Conservation (phyloP, 2,888 invertebrate genomes). For the Agriopis marginaria region DNA sequence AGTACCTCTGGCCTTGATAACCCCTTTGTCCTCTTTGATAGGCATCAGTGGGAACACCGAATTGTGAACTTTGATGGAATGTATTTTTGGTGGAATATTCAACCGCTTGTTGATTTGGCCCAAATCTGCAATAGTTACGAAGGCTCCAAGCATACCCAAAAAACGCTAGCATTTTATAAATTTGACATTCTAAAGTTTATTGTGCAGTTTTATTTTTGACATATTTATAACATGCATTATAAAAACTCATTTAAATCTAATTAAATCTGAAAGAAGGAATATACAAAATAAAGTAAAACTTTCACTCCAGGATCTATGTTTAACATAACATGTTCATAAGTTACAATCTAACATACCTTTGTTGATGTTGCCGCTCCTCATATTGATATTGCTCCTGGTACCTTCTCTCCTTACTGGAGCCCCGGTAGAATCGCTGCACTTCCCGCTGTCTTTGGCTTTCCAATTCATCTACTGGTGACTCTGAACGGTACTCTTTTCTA, state of each 20-base stretch:
- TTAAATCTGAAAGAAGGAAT: no score
- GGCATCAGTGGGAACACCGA: conserved; percentile 60
- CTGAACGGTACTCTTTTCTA: conserved; percentile 73
- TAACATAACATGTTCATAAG: background rate
- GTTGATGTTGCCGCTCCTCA: conserved; percentile 62
- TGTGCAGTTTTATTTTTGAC: no score
- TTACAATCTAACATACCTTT: conserved; percentile 58
- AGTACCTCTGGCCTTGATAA: conserved; percentile 70
- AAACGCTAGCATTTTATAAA: background rate
- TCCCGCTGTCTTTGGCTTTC: conserved; percentile 73
- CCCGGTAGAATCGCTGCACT: conserved; percentile 77
- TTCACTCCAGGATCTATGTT: background rate
- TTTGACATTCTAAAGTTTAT: no score
- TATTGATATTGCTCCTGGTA: conserved; percentile 67
- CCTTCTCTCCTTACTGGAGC: conserved; percentile 75
- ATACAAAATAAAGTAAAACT: background rate
- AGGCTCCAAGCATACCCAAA: conserved; percentile 8
- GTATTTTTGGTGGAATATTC: conserved; percentile 69
- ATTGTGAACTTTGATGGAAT: conserved; percentile 60
- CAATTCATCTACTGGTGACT: conserved; percentile 63
- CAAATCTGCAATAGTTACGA: conserved; percentile 64
- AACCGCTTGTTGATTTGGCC: conserved; percentile 62
- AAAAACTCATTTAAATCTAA: no score
- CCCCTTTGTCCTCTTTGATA: conserved; percentile 65
- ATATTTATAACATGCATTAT: no score